Base-by-base conservation (phyloP, 2,113 vertebrate genomes). In the Sarotherodon lohbergeri region DNA sequence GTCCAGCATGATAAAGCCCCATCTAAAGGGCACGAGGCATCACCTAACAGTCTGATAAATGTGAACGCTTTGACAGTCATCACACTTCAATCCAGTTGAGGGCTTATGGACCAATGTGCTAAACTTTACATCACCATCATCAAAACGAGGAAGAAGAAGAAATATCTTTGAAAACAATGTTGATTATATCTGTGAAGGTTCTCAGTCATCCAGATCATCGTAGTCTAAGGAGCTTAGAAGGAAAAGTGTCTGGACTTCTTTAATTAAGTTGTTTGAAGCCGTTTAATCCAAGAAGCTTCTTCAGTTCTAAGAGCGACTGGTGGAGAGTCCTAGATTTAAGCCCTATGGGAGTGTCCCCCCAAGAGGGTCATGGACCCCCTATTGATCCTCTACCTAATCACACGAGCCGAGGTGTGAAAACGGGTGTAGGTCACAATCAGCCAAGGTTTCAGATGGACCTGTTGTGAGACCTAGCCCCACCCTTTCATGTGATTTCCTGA, bases 1-100 rank as follows among this genome's bases (percentile, higher is more conserved):
- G 9, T 66, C 17, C 61, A 39, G 34, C 61, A 66, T 66, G 36
- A 66, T 39, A 39, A 66, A 66, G 34, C 61, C 13, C 32, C 17
- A 13, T 39, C 61, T 39, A 66, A 66, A 66, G 61, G 34, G 19
- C 61, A 39, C 6, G 19, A 66, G 56, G 61, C 17, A 66, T 66
- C 61, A 39, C 34, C 17, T 13, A 39, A 66, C 32, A 7, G 32
- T 36, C 34, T n/a, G 59, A n/a, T n/a, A n/a, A 34, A 63, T 34
- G 9, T 63, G 59, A 36, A 63, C 7, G 61, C 61, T 68, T 68
- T n/a, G 61, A 68, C 61, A 68, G 63, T 22, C 63, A 68, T 68
- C 63, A 68, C 19, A 68, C 16, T 36, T 36, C 29, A 36, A 36
- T 34, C 61, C 32, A 66, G 16, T n/a, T 3, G 59, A 63, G 2